Evolutionary conservation across 1,140 invertebrate genomes (phyloP).

Genomic region (Cotesia typhae): DNA sequence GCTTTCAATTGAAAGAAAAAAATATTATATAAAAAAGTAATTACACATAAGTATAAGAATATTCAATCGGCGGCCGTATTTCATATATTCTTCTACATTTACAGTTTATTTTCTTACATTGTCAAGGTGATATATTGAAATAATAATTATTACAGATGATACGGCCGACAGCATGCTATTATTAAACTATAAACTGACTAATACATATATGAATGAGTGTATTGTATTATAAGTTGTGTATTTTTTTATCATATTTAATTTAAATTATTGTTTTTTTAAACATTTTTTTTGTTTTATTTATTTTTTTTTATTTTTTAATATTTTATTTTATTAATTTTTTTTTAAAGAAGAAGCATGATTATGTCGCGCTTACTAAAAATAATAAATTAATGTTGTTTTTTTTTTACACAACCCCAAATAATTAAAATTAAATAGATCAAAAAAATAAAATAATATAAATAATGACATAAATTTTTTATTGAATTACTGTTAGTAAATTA

Average conservation of each 20-base stretch:
- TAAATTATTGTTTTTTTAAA: neutral
- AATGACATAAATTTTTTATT: neutral
- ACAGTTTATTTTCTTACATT: neutral
- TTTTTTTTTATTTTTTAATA: neutral
- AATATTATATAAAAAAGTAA: neutral
- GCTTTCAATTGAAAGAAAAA: neutral
- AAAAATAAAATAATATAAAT: neutral
- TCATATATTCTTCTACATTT: constrained; percentile 12
- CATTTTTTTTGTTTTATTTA: neutral
- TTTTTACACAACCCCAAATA: neutral
- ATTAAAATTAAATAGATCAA: neutral
- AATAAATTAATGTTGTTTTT: neutral
- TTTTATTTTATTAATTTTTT: neutral
- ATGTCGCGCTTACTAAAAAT: constrained; percentile 10
- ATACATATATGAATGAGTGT: neutral
- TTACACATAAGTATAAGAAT: neutral
- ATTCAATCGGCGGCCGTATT: neutral
- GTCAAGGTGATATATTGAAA: neutral
- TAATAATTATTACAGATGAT: constrained; percentile 3
- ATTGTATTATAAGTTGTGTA: neutral
- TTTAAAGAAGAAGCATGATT: neutral
- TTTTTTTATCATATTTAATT: neutral
- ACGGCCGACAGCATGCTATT: neutral
- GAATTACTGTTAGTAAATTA: too few relatives aligned
- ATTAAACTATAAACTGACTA: constrained; percentile 4